Evolutionary conservation across 2,113 vertebrate species (phyloP).

Genomic region (Bettongia penicillata): DNA sequence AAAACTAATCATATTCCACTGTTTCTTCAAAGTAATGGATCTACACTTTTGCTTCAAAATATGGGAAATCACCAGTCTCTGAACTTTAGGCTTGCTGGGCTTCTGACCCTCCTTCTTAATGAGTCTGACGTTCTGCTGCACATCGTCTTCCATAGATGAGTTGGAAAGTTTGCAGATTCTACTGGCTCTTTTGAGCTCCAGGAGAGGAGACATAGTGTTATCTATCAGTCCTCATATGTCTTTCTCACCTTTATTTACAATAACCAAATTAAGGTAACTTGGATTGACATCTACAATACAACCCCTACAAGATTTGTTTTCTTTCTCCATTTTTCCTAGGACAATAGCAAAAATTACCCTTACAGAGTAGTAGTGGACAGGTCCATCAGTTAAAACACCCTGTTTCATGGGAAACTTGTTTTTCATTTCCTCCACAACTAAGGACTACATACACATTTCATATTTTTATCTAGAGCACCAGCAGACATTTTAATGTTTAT

Average conservation of each 20-base stretch:
- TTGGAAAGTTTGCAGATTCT: slow-evolving; percentile 99
- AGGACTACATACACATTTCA: slow-evolving; percentile 99
- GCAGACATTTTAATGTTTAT: slow-evolving; percentile 95
- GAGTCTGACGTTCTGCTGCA: slow-evolving; percentile 98
- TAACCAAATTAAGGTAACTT: slow-evolving; percentile 97
- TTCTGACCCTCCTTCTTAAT: slow-evolving; percentile 97
- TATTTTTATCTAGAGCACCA: slow-evolving; percentile 95
- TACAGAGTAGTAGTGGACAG: slow-evolving; percentile 96
- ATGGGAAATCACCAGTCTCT: slow-evolving; percentile 95
- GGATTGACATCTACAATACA: slow-evolving; percentile 98
- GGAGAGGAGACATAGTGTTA: slow-evolving; percentile 95
- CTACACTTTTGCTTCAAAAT: slow-evolving; percentile 96
- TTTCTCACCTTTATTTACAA: slow-evolving; percentile 97
- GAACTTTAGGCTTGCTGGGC: slow-evolving; percentile 97
- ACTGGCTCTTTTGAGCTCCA: slow-evolving; percentile 96
- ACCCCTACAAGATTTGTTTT: slow-evolving; percentile 96
- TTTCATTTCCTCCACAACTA: slow-evolving; percentile 98
- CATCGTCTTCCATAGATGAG: slow-evolving; percentile 97
- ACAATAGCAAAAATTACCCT: slow-evolving; percentile 97
- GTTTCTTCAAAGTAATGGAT: slow-evolving; percentile 96
- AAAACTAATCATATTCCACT: slow-evolving; percentile 96
- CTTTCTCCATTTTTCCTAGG: slow-evolving; percentile 95
- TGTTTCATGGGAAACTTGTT: slow-evolving; percentile 99
- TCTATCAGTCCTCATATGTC: slow-evolving; percentile 98
- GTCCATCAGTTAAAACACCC: slow-evolving; percentile 94